Evolutionary conservation across 2,113 vertebrate genomes (phyloP).

Genomic region (Lagopus leucura): DNA sequence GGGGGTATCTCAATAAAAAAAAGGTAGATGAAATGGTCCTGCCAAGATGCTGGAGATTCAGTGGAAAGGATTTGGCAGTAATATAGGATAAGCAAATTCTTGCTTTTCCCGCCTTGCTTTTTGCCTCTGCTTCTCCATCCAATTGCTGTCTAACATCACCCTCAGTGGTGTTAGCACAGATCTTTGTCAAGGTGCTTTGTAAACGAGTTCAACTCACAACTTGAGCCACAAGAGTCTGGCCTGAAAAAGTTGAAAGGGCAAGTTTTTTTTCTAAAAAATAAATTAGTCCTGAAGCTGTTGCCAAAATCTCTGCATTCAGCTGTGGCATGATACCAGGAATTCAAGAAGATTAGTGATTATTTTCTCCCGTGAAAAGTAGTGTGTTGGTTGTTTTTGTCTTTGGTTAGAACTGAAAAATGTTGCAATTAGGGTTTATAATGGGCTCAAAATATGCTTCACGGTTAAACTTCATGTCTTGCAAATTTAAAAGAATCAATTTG

Average conservation of each 20-base stretch:
- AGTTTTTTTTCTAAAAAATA: neutral
- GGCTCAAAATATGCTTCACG: rapidly evolving
- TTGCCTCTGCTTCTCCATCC: neutral
- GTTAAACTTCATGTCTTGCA: neutral
- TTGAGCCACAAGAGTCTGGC: neutral
- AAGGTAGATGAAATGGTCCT: neutral
- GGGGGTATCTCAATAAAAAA: neutral
- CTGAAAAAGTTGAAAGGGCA: neutral
- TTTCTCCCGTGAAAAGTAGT: neutral
- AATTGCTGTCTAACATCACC: neutral
- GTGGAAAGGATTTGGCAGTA: neutral
- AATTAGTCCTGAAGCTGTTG: neutral
- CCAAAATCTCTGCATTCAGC: neutral
- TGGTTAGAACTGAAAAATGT: neutral
- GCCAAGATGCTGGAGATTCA: neutral
- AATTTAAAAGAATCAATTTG: neutral
- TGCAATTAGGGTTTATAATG: neutral
- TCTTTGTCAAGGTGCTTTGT: neutral
- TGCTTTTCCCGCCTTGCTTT: neutral
- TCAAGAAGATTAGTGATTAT: neutral
- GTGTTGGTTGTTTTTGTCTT: neutral
- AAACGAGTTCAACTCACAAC: neutral
- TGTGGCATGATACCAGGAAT: neutral
- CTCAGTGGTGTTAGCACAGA: neutral
- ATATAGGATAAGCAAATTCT: neutral